Conservation (phyloP, 2,113 vertebrate genomes). For the Picathartes gymnocephalus region DNA sequence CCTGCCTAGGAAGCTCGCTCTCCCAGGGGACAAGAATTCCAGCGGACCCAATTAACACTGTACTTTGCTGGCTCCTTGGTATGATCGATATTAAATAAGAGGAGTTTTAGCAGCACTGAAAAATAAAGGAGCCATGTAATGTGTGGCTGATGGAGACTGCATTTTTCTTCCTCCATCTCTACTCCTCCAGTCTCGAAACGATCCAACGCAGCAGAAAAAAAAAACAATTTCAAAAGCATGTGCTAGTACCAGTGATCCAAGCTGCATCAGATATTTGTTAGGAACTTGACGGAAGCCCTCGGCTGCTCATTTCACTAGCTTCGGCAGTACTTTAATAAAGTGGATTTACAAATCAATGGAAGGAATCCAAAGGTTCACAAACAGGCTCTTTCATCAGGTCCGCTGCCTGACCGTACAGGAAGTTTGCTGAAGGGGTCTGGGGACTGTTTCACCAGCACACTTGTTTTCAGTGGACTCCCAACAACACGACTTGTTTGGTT, state of each 20-base stretch:
- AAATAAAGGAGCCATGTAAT: constrained; percentile 62
- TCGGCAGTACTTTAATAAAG: constrained; percentile 40
- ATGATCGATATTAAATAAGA: constrained; percentile 73
- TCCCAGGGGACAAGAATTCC: constrained; percentile 70
- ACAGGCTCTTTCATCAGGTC: constrained; percentile 56
- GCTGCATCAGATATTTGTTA: constrained; percentile 15
- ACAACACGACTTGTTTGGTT: constrained; percentile 33
- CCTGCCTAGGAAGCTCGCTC: constrained; percentile 57
- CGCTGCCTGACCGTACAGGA: constrained; percentile 30
- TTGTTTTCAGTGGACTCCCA: constrained; percentile 42
- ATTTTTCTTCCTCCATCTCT: background rate
- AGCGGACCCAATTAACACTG: constrained; percentile 79
- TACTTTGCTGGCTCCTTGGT: constrained; percentile 67
- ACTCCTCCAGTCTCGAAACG: background rate
- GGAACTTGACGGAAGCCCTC: constrained; percentile 14
- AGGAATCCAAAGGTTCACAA: constrained; percentile 58
- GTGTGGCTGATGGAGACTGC: constrained; percentile 5
- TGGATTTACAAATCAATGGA: constrained; percentile 63
- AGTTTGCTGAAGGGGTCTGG: constrained; percentile 59
- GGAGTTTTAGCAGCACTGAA: constrained; percentile 61
- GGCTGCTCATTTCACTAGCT: constrained; percentile 44
- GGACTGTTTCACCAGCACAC: constrained; percentile 40
- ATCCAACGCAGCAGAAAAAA: background rate
- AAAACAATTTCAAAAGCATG: background rate
- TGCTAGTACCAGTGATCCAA: background rate